Base-by-base conservation (phyloP, 1,140 invertebrate genomes). In the Aphaenogaster rudis region DNA sequence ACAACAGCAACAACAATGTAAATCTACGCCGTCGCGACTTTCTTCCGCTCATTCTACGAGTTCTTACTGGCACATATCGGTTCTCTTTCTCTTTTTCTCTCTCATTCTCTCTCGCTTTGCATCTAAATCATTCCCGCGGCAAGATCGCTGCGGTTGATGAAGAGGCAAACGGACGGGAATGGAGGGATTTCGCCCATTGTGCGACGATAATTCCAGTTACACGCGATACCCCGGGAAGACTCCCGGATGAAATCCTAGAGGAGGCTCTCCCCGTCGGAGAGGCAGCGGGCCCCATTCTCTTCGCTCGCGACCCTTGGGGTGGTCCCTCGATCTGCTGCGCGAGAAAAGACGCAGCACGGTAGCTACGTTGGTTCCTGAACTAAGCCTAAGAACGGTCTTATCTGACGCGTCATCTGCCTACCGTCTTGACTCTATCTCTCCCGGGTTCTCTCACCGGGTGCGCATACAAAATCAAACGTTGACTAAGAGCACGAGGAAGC, bases 131-230 rank as follows among this genome's bases (percentile, higher is more conserved):
- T 86, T 86, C 78, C 72, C 66, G 86, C 79, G 66, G 64, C 66
- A 88, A 91, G 90, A 91, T 91, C 85, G 90, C 80, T 67, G 33
- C 71, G 61, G 42, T 89, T 88, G 91, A 92, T 92, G 88, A 91
- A 88, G 89, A 93, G 86, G 61, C 80, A 82, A 82, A 6, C 69
- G 28, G 67, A 71, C 39, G 78, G 80, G 67, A 64, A 81, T 36
- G 77, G 74, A 45, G 42, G 80, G 80, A 84, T 84, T 91, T 77
- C 87, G 82, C 76, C 91, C 87, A 94, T 94, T 94, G 93, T 94
- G 88, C 88, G 82, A 81, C 89, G 91, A 94, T 94, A 92, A 94
- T 93, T 94, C 93, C 91, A 90, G 90, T 92, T 91, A 89, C 92
- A 89, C 86, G 90, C 86, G 91, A 93, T 93, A 93, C 72, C 85